Conservation (phyloP, 1,140 invertebrate species). For the Grapholita molesta region DNA sequence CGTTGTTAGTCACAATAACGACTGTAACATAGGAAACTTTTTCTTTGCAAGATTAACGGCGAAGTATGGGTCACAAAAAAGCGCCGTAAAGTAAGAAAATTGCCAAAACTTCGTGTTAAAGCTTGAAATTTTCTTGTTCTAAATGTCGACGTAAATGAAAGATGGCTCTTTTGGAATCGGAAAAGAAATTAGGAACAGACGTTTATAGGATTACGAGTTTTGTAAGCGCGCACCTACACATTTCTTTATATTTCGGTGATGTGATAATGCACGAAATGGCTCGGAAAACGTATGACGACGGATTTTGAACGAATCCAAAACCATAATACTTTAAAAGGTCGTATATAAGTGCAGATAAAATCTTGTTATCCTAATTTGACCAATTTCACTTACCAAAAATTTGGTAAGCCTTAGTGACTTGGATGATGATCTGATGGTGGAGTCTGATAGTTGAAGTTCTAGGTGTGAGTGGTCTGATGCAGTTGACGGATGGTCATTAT, state of each 20-base stretch:
- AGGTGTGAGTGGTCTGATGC: too few relatives aligned
- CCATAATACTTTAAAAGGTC: too few relatives aligned
- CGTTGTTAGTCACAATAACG: slow-evolving; percentile 52
- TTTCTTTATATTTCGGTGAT: neutral
- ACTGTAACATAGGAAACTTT: slow-evolving; percentile 56
- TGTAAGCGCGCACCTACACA: slow-evolving; percentile 31
- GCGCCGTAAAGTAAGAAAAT: slow-evolving; percentile 67
- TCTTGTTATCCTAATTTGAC: too few relatives aligned
- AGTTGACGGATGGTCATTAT: too few relatives aligned
- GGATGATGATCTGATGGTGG: too few relatives aligned
- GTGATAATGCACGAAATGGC: slow-evolving; percentile 5
- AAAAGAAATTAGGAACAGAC: slow-evolving; percentile 74
- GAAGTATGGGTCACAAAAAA: slow-evolving; percentile 71
- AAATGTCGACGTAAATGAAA: slow-evolving; percentile 74
- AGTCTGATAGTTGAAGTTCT: too few relatives aligned
- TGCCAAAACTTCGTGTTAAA: slow-evolving; percentile 73
- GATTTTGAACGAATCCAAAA: neutral
- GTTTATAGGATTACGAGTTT: slow-evolving; percentile 70
- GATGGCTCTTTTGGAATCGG: slow-evolving; percentile 74
- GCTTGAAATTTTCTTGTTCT: slow-evolving; percentile 71
- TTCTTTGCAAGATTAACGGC: slow-evolving; percentile 73
- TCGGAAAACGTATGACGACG: neutral
- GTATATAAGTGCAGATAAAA: neutral
- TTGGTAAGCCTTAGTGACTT: too few relatives aligned
- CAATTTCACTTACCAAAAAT: too few relatives aligned